Percentiles rank a stretch among this genome's conserved stretches.
phyloP scores from a whole-genome alignment of 2,888 invertebrate genomes.

The Glyphotaelius pellucidus region DNA sequence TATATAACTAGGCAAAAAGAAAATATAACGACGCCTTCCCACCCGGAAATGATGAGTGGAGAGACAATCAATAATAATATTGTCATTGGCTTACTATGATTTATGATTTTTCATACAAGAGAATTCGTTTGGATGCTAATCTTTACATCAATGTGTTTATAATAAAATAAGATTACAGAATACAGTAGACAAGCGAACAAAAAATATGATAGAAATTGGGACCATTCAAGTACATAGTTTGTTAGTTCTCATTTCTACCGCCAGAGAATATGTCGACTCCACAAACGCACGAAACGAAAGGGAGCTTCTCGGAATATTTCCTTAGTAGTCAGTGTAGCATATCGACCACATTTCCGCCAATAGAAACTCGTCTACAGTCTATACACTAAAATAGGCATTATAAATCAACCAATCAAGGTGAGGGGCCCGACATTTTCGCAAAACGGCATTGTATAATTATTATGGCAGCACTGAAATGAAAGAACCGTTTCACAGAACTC shows the following conservation, averaged over 20 bases:
- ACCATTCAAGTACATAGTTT: neutral
- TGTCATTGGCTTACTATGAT: neutral
- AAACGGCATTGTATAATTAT: neutral
- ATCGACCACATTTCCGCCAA: constrained; percentile 60
- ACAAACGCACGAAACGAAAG: neutral
- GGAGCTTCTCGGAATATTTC: neutral
- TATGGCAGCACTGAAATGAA: constrained; percentile 23
- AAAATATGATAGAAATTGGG: neutral
- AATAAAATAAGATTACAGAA: too few species aligned
- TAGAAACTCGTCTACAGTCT: constrained; percentile 47
- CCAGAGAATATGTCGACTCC: neutral
- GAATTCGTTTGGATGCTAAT: neutral
- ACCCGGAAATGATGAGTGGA: neutral
- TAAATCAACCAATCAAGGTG: constrained; percentile 53
- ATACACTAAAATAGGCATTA: constrained; percentile 38
- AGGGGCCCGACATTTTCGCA: constrained; percentile 57
- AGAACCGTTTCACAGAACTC: constrained; percentile 7
- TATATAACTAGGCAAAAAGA: neutral
- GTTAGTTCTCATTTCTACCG: neutral
- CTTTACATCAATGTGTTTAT: too few species aligned
- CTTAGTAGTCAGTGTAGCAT: neutral
- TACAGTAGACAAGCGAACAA: neutral
- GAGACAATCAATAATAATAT: too few species aligned
- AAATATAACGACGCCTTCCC: neutral
- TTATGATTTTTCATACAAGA: neutral